Evolutionary conservation across 2,113 vertebrate species (phyloP).

Genomic region (Festucalex cinctus): DNA sequence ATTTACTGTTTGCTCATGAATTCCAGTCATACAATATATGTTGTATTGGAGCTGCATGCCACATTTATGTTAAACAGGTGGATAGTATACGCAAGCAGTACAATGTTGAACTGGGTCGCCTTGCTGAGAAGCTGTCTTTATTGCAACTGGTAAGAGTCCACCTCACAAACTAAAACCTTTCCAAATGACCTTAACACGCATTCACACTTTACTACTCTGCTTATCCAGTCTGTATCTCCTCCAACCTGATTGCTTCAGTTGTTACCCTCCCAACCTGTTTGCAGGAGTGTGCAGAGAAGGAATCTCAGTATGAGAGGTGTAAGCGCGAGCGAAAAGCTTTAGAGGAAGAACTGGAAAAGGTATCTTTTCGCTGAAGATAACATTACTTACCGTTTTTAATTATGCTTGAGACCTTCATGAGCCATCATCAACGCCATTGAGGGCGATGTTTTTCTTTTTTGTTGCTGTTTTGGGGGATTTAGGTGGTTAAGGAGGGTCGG

Average conservation of each 20-base stretch:
- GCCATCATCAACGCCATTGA: neutral
- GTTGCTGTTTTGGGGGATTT: slow-evolving; percentile 4
- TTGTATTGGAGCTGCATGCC: slow-evolving; percentile 4
- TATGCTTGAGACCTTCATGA: neutral
- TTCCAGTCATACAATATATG: neutral
- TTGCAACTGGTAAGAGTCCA: slow-evolving; percentile 80
- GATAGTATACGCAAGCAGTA: slow-evolving; percentile 80
- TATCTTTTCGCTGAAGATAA: slow-evolving; percentile 45
- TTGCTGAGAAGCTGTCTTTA: slow-evolving; percentile 83
- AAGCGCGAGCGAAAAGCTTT: slow-evolving; percentile 84
- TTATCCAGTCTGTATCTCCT: slow-evolving; percentile 6
- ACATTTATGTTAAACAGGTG: slow-evolving; percentile 72
- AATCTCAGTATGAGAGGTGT: slow-evolving; percentile 79
- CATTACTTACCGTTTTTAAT: neutral
- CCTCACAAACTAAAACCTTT: slow-evolving; percentile 9
- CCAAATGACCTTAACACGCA: slow-evolving; percentile 23
- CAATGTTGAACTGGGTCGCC: slow-evolving; percentile 79
- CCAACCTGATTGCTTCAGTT: neutral
- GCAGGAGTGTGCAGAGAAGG: slow-evolving; percentile 89
- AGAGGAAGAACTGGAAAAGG: slow-evolving; percentile 92
- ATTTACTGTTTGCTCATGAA: neutral
- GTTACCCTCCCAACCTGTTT: slow-evolving; percentile 15
- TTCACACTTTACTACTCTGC: neutral
- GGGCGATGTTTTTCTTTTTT: neutral
- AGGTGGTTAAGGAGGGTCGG: slow-evolving; percentile 81